Percentiles rank a stretch among this genome's conserved stretches.
phyloP scores from a whole-genome alignment of 2,797 vertebrate genomes.

The Labroides dimidiatus region DNA sequence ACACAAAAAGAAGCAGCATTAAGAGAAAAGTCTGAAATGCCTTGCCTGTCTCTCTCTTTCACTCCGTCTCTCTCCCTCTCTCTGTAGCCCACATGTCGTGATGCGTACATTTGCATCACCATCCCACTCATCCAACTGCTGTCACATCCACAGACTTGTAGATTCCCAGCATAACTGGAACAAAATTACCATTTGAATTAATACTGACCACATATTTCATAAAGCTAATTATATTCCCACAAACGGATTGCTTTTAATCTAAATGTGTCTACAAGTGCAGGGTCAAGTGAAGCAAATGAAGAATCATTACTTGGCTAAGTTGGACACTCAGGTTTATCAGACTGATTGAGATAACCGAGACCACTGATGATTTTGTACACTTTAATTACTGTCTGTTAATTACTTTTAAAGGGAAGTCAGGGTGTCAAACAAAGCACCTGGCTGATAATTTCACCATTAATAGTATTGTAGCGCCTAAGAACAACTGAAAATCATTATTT shows the following conservation, averaged over 20 bases:
- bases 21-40: too few relatives aligned
- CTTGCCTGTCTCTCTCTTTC: too few relatives aligned
- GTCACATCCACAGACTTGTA: slow-evolving; percentile 17
- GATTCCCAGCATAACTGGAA: slow-evolving; percentile 17
- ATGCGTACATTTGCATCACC: slow-evolving; percentile 24
- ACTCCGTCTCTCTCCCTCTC: background rate
- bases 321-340: background rate
- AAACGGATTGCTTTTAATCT: slow-evolving; percentile 1
- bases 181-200: slow-evolving; percentile 15
- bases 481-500: slow-evolving; percentile 21
- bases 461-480: slow-evolving; percentile 1
- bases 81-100: slow-evolving; percentile 12
- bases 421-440: slow-evolving; percentile 15
- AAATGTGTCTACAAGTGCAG: background rate
- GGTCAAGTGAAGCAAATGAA: slow-evolving; percentile 13
- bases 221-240: slow-evolving; percentile 3
- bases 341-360: slow-evolving; percentile 12
- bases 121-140: slow-evolving; percentile 40
- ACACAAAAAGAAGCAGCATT: too few relatives aligned
- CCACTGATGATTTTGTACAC: slow-evolving; percentile 5
- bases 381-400: slow-evolving; percentile 29
- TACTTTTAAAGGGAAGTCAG: slow-evolving; percentile 23
- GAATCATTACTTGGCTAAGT: slow-evolving; percentile 3
- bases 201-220: background rate
- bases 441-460: slow-evolving; percentile 1